Evolutionary conservation across 2,113 vertebrate genomes (phyloP).

Genomic region (Microcebus lehilahytsara): DNA sequence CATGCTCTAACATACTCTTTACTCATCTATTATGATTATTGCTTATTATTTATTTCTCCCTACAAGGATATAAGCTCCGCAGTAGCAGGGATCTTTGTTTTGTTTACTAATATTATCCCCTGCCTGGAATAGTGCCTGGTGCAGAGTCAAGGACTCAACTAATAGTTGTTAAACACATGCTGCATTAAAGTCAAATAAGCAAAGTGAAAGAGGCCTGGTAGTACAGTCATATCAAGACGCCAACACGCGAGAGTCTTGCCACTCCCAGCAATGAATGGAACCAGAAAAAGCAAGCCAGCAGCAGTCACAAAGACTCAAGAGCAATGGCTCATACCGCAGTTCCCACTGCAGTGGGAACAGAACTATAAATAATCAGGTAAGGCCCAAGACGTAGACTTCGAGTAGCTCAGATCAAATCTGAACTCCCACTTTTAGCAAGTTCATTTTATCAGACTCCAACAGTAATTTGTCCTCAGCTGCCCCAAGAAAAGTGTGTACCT

Average conservation of each 20-base stretch:
- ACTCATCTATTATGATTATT: background rate
- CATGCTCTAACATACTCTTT: background rate
- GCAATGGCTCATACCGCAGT: background rate
- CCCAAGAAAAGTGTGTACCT: background rate
- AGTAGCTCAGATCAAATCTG: background rate
- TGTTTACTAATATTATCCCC: background rate
- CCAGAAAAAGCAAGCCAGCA: background rate
- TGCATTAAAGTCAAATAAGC: slow-evolving; percentile 8
- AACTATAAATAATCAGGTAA: background rate
- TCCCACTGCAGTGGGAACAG: background rate
- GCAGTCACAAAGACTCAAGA: background rate
- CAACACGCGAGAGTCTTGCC: background rate
- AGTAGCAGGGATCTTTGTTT: background rate
- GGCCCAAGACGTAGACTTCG: background rate
- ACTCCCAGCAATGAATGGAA: background rate
- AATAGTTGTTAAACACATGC: background rate
- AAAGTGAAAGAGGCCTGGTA: background rate
- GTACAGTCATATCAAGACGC: background rate
- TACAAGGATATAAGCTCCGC: background rate
- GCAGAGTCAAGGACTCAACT: background rate
- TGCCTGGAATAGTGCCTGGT: background rate
- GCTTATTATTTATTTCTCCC: background rate
- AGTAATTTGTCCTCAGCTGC: background rate
- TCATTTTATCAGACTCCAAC: background rate
- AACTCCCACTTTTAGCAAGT: background rate